Conservation (phyloP, 2,888 invertebrate species). For the Tigriopus californicus region DNA sequence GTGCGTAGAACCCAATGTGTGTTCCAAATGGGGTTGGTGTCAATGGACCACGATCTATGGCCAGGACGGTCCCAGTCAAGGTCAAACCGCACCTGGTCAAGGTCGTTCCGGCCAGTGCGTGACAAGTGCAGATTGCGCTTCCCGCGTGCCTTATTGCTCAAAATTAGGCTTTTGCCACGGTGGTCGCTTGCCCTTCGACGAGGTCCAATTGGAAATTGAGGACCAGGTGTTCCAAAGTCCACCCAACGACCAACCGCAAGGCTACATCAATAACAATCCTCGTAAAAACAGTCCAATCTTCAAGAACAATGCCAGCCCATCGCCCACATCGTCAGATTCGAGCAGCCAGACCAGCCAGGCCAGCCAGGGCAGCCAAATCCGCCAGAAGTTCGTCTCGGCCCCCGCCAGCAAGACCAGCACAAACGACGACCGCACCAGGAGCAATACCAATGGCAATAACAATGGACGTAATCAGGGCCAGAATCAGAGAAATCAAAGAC, state of each 20-base stretch:
- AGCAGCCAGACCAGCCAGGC: no score
- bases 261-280: slow-evolving; percentile 15
- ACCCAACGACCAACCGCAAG: background rate
- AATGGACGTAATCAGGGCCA: no score
- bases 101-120: slow-evolving; percentile 10
- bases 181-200: slow-evolving; percentile 15
- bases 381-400: no score
- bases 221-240: background rate
- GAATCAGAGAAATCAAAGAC: no score
- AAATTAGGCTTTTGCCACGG: slow-evolving; percentile 15
- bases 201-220: slow-evolving; percentile 10
- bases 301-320: background rate
- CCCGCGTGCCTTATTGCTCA: slow-evolving; percentile 12
- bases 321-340: background rate
- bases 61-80: slow-evolving; percentile 7
- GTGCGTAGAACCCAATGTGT: slow-evolving; percentile 14
- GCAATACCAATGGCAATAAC: no score
- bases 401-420: no score
- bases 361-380: no score
- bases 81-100: background rate
- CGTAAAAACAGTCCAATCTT: slow-evolving; percentile 7
- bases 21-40: slow-evolving; percentile 15
- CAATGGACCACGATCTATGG: slow-evolving; percentile 15
- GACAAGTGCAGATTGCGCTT: slow-evolving; percentile 15
- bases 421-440: no score